Base-by-base conservation (phyloP, 2,888 invertebrate species). In the Dermolepida albohirtum region DNA sequence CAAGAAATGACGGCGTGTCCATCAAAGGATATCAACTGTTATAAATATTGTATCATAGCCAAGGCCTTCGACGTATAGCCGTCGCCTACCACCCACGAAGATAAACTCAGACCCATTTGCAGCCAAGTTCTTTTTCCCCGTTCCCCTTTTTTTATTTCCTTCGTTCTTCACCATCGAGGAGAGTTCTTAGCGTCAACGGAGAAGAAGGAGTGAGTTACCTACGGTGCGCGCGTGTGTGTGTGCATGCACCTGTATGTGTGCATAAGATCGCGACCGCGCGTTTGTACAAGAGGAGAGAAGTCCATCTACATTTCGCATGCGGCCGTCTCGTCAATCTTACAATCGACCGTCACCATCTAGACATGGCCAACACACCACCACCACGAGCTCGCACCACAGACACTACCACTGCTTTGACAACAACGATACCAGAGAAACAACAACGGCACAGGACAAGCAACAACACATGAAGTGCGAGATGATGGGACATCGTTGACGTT, bases 331-430 rank as follows among this genome's bases (percentile, higher is more conserved):
- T 82, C 82, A 80, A 81, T 81, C 78, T 71, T 74, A 73, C 77
- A 81, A 81, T 81, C 81, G 78, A 74, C 77, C 78, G 77, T 80
- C 81, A 81, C 80, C 79, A 81, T 81, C 81, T 81, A 74, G 80
- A 80, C 81, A 78, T 80, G 78, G 77, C 78, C 79, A 80, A 75
- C 74, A 76, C 43, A 77, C 76, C 78, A 79, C 79, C 78, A 78
- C 78, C 78, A 79, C 78, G 77, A 74, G 74, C 66, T 27, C 51
- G 50, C 59, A 65, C 51, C 41, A 55, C 49, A 29, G 47, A 47
- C 47, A 66, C n/a, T 34, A 40, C 14, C 47, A 44, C 27, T n/a
- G 47, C 63, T 34, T 41, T 43, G 40, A 66, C 54, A 43, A 50
- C 57, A 22, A 22, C 17, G 22, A 49, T 22, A 49, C 22, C n/a